Evolutionary conservation across 2,888 invertebrate genomes (phyloP).

Genomic region (Tipula confusa): DNA sequence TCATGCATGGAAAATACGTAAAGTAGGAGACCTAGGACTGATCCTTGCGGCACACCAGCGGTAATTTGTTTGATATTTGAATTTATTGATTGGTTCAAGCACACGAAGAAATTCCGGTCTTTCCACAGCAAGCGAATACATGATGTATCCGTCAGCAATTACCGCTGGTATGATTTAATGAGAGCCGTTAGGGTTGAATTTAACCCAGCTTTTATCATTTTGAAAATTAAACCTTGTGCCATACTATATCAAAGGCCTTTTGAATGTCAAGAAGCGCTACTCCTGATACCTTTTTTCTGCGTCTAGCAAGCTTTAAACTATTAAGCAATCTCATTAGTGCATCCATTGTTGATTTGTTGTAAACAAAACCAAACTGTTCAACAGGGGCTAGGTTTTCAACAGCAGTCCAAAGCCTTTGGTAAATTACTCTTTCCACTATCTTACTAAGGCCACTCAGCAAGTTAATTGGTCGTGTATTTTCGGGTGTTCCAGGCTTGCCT

Average conservation of each 20-base stretch:
- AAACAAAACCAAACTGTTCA: not conserved
- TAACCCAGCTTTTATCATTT: not conserved
- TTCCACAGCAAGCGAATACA: no score
- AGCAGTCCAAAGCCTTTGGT: not conserved
- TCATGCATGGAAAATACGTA: not conserved
- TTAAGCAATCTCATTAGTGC: not conserved
- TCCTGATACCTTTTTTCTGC: not conserved
- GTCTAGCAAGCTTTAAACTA: not conserved
- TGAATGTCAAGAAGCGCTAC: not conserved
- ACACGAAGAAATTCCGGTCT: not conserved
- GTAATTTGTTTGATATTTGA: not conserved
- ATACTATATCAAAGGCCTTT: not conserved
- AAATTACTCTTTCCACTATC: not conserved
- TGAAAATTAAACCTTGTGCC: not conserved
- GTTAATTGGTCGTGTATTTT: not conserved
- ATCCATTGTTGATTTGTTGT: not conserved
- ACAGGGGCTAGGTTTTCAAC: not conserved
- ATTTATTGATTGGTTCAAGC: no score
- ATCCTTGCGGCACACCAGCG: not conserved
- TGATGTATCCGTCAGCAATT: no score
- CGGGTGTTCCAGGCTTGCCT: not conserved
- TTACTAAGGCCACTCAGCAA: not conserved
- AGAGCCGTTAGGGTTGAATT: not conserved
- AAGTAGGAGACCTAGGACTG: not conserved
- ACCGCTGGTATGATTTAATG: not conserved